These are phyloP conservation scores for Pseudois nayaur DNA, from an alignment of 2,113 vertebrate genomes.

Conservation along the genomic window DNA sequence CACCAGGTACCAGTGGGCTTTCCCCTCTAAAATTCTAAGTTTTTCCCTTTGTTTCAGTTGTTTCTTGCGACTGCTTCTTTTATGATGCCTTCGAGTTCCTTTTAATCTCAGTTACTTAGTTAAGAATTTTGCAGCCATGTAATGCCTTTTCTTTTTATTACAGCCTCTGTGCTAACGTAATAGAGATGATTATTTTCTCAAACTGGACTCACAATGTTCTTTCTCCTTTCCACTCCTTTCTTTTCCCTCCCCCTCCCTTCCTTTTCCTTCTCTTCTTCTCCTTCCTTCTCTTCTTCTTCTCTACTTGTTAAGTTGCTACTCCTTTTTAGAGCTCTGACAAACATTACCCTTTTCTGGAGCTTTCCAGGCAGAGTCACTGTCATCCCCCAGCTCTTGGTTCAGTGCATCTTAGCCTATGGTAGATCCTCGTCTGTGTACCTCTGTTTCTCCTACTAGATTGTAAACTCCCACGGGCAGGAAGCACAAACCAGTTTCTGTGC, in stretches of 20 bases:
- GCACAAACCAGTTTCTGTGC: not conserved
- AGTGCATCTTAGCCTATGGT: not conserved
- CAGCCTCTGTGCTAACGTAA: not conserved
- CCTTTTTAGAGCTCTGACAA: not conserved
- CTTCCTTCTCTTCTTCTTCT: not conserved
- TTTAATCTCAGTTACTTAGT: not conserved
- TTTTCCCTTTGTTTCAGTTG: not conserved
- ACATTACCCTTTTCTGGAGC: not conserved
- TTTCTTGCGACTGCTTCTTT: not conserved
- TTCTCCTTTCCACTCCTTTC: not conserved
- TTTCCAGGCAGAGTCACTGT: not conserved
- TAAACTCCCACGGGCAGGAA: not conserved
- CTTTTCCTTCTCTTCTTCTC: too few relatives aligned
- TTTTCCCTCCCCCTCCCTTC: not conserved
- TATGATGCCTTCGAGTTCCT: not conserved
- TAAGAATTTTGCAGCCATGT: not conserved
- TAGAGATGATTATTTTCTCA: not conserved
- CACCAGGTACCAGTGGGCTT: not conserved
- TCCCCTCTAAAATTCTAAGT: not conserved
- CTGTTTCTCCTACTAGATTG: not conserved
- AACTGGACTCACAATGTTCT: not conserved
- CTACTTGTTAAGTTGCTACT: not conserved
- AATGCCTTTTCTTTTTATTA: not conserved
- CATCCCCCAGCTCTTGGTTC: not conserved
- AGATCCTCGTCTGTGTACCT: not conserved